Evolutionary conservation across 2,113 vertebrate genomes (phyloP), one percentile per base, ranked within the genome.

Genomic region (Siphamia tubifer): DNA sequence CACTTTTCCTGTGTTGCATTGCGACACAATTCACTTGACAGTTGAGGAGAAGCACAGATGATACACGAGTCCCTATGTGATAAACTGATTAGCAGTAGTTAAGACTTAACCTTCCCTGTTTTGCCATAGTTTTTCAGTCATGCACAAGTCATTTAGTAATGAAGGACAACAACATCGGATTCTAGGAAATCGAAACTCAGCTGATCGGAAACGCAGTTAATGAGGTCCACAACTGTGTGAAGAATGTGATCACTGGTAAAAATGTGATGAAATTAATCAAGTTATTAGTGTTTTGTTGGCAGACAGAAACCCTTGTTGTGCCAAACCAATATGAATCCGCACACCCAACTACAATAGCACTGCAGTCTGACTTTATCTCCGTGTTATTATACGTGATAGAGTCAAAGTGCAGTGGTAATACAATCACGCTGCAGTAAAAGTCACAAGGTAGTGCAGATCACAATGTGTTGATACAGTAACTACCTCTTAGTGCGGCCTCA

Each of bases 381-480:
- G 55, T 15, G 75, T 36, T 52, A 48, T 68, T 76, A 53, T 39
- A 9, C 19, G 43, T 35, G 45, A 58, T 38, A 45, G 0, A 67
- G 65, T 74, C 67, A 78, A 58, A 79, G 71, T 72, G 47, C 80
- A 36, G 43, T 70, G 53, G 57, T 44, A 55, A 75, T 52, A 44
- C 51, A 48, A 51, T 51, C 55, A 51, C 44, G 30, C 8, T n/a
- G 36, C 66, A 56, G 35, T 42, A 53, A 57, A 61, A 62, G 61
- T 72, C 51, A 76, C 55, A 0, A 42, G 34, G 54, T 45, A 54
- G 28, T 4, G 30, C 72, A 17, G 57, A 60, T 65, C 57, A 56
- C 31, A 20, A 20, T 4, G 35, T 61, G 51, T 60, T 28, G 20
- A 49, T 21, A 45, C 51, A 42, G 15, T 36, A 65, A 40, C 42